These are phyloP conservation scores for Margaritifera margaritifera DNA, from an alignment of 2,888 invertebrate species.

Conservation along the genomic window DNA sequence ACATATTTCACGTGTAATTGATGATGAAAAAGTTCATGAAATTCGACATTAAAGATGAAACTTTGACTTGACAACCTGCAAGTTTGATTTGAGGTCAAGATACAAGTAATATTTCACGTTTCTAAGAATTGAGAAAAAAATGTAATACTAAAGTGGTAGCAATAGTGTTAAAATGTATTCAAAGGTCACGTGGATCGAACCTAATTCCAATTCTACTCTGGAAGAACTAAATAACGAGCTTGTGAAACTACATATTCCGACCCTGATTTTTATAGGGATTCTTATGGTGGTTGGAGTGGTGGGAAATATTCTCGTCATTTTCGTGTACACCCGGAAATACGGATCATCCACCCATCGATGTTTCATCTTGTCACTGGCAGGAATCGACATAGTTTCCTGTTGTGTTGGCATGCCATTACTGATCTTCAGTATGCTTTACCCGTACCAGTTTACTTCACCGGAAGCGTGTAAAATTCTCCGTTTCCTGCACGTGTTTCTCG, in stretches of 20 bases:
- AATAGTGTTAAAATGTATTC: background rate
- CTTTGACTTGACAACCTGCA: too few species aligned
- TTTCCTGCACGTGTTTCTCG: conserved; percentile 45
- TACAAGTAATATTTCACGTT: too few species aligned
- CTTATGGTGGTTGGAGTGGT: conserved; percentile 52
- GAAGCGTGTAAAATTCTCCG: conserved; percentile 50
- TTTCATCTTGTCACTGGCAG: conserved; percentile 53
- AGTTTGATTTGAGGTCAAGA: too few species aligned
- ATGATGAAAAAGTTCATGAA: too few species aligned
- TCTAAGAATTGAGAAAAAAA: too few species aligned
- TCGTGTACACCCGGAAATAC: conserved; percentile 50
- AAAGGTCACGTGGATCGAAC: conserved; percentile 18
- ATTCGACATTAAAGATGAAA: too few species aligned
- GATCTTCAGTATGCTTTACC: conserved; percentile 51
- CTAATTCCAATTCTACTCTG: conserved; percentile 31
- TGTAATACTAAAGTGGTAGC: too few species aligned
- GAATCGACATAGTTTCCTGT: conserved; percentile 53
- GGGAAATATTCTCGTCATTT: conserved; percentile 52
- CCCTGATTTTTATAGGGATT: conserved; percentile 46
- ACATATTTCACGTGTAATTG: too few species aligned
- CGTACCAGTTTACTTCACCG: conserved; percentile 49
- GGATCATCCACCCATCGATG: conserved; percentile 49
- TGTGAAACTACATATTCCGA: conserved; percentile 49
- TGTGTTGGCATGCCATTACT: conserved; percentile 51
- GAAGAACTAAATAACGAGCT: conserved; percentile 39